These are phyloP conservation scores for Trialeurodes vaporariorum DNA, from an alignment of 1,140 invertebrate species.

Conservation along the genomic window DNA sequence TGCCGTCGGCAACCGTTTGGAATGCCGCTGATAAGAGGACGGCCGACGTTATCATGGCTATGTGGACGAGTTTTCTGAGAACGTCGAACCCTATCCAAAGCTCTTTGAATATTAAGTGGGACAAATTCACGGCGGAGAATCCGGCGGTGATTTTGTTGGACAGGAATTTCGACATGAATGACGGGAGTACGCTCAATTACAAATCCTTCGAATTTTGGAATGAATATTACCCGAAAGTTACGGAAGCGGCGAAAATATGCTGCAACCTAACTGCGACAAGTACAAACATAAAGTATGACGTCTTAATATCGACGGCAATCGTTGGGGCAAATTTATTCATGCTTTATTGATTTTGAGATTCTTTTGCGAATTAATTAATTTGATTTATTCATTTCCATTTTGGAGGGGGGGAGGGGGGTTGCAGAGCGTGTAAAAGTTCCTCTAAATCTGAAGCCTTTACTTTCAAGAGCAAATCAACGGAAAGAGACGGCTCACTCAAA, in stretches of 20 bases:
- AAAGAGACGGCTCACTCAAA: too few relatives aligned
- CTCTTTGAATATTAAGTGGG: conserved; percentile 53
- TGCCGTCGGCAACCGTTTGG: conserved; percentile 43
- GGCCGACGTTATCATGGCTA: conserved; percentile 59
- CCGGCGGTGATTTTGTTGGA: conserved; percentile 58
- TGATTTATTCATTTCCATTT: too few relatives aligned
- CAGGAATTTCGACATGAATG: conserved; percentile 57
- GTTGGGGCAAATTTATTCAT: neutral
- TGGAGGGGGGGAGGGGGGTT: too few relatives aligned
- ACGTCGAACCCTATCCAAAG: conserved; percentile 52
- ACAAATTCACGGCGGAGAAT: conserved; percentile 45
- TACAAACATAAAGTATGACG: neutral
- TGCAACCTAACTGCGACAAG: conserved; percentile 16
- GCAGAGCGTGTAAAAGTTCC: too few relatives aligned
- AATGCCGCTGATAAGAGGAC: conserved; percentile 60
- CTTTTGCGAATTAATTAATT: too few relatives aligned
- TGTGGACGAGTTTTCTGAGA: conserved; percentile 61
- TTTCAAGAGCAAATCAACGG: too few relatives aligned
- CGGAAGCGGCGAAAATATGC: conserved; percentile 16
- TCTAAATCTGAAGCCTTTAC: too few relatives aligned
- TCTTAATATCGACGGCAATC: neutral
- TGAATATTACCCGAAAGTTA: conserved; percentile 59
- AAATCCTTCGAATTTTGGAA: conserved; percentile 69
- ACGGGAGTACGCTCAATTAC: conserved; percentile 49
- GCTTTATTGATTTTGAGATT: too few relatives aligned